These are phyloP conservation scores for Hypolimnas misippus DNA, from an alignment of 2,888 invertebrate species.

Conservation along the genomic window DNA sequence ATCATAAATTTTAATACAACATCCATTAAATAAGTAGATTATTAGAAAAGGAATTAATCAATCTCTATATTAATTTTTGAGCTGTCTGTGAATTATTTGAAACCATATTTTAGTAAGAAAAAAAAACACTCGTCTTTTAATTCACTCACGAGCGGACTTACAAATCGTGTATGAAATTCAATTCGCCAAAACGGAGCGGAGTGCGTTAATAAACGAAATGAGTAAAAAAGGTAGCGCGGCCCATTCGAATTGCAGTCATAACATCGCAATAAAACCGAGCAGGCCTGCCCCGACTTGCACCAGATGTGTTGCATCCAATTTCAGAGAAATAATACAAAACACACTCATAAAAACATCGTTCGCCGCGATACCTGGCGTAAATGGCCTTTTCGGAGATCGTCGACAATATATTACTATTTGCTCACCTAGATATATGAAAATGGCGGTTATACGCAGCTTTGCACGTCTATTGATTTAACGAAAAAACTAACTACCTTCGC, in stretches of 20 bases:
- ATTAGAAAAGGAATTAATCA: no score
- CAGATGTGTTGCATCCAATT: constrained; percentile 73
- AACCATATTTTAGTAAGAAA: no score
- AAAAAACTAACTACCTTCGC: neutral
- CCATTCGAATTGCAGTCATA: constrained; percentile 73
- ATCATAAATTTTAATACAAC: no score
- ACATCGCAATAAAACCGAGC: constrained; percentile 69
- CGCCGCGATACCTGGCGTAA: constrained; percentile 71
- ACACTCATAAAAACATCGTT: constrained; percentile 63
- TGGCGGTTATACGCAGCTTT: neutral
- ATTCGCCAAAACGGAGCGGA: constrained; percentile 56
- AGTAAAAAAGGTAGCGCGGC: constrained; percentile 57
- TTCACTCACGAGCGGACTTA: constrained; percentile 44
- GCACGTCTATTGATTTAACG: neutral
- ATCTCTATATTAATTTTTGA: no score
- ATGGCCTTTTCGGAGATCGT: constrained; percentile 70
- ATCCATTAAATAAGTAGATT: no score
- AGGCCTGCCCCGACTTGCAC: constrained; percentile 53
- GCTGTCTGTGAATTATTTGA: no score
- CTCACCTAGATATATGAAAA: constrained; percentile 18
- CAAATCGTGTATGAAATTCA: constrained; percentile 58
- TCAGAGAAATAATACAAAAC: constrained; percentile 67
- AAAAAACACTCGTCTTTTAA: constrained; percentile 19
- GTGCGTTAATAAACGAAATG: constrained; percentile 66
- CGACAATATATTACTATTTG: constrained; percentile 58